Conservation (phyloP, 2,888 invertebrate genomes). For the Noctua janthe region DNA sequence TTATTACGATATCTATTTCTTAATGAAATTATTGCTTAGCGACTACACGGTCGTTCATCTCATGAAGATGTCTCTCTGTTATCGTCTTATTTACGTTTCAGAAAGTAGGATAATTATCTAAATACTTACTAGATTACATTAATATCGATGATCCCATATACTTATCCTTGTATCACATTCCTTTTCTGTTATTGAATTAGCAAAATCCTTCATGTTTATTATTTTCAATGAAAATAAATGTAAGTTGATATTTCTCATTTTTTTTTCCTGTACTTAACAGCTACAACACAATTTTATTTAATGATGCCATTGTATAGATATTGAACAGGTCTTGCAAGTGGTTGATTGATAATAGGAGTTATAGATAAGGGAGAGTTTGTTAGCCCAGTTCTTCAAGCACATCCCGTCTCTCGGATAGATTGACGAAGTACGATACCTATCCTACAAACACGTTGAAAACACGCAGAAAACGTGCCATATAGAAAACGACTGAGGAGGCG, state of each 20-base stretch:
- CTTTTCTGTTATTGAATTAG: not conserved
- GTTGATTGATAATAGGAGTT: slow-evolving; percentile 32
- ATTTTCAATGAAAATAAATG: not conserved
- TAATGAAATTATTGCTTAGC: not conserved
- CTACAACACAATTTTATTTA: not conserved
- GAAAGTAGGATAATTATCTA: slow-evolving; percentile 1
- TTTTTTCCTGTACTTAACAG: not conserved
- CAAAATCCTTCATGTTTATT: not conserved
- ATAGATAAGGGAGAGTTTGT: slow-evolving; percentile 38
- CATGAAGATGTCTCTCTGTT: not conserved
- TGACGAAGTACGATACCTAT: not conserved
- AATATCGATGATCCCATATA: not conserved
- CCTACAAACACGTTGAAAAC: not conserved
- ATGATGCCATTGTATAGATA: slow-evolving; percentile 7
- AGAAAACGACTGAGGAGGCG: not conserved
- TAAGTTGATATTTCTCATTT: not conserved
- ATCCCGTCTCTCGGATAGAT: slow-evolving; percentile 5
- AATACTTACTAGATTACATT: not conserved
- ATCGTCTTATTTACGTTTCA: slow-evolving; percentile 1
- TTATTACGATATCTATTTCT: not conserved
- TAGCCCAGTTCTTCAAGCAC: slow-evolving; percentile 33
- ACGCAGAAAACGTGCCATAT: not conserved
- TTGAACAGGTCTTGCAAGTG: slow-evolving; percentile 16
- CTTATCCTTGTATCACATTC: not conserved
- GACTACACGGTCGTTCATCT: not conserved